Base-by-base conservation (phyloP, 2,888 invertebrate genomes). In the Polylopha cassiicola region DNA sequence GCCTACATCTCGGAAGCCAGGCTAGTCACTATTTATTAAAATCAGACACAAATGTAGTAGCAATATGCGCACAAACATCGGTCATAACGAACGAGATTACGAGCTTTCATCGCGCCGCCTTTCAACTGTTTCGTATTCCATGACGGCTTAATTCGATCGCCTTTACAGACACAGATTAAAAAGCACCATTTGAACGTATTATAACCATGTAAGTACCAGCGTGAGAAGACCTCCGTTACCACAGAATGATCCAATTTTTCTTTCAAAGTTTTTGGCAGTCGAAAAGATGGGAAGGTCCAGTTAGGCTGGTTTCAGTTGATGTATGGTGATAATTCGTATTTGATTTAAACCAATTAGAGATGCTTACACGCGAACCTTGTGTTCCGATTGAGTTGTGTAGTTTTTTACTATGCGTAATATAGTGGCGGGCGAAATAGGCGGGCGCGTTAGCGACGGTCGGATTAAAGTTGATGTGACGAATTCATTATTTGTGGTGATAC, bases 281-380 rank as follows among this genome's bases (percentile, higher is more conserved):
- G 26, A 8, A 29, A 18, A 3, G 13, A 27, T 28, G 27, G 21
- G 31, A 23, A 31, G 65, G 20, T 62, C 70, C 36, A 14, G 10
- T 29, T 59, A 56, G 11, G 30, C 13, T 71, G 71, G 76, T 54
- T 44, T 43, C 47, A 34, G 44, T 42, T 58, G 61, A 61, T 62
- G 62, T 70, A 61, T 67, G 61, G 56, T 60, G 66, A 65, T 80
- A 71, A 82, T 77, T 75, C 62, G 55, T 72, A 67, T 81, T 79
- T 79, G 72, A 82, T 80, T 77, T 73, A 71, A 69, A 77, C 82
- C 81, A 82, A 84, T 82, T 84, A 84, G 81, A 62, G 64, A 79
- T 76, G 84, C 78, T 84, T 82, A 82, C 81, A 62, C 61, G 76
- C 72, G 65, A 73, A 73, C 72, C 62, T 70, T 60, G 56, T 59